Evolutionary conservation across 2,888 invertebrate species (phyloP).

Genomic region (Crioceris asparagi): DNA sequence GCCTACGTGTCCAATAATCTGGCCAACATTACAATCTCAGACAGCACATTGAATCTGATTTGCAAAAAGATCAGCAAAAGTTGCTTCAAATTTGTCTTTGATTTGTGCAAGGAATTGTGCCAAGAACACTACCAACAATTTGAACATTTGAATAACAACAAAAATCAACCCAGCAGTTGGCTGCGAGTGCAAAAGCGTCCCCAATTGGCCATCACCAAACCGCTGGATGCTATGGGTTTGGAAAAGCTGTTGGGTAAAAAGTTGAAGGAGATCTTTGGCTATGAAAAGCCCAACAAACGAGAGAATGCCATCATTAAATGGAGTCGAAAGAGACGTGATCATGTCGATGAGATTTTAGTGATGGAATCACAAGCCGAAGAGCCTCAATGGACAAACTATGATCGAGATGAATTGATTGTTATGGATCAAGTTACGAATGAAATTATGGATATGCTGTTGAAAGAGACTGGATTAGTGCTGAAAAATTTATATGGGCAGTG

Average conservation of each 20-base stretch:
- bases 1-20: conserved; percentile 33
- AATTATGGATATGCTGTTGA: conserved; percentile 44
- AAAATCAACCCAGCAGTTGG: conserved; percentile 42
- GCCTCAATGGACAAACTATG: conserved; percentile 62
- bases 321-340: conserved; percentile 54
- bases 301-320: conserved; percentile 50
- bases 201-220: conserved; percentile 36
- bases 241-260: conserved; percentile 42
- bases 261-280: conserved; percentile 43
- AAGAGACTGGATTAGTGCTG: conserved; percentile 37
- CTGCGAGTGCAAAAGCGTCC: conserved; percentile 35
- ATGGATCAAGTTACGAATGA: conserved; percentile 50
- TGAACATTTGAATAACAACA: no score
- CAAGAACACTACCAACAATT: conserved; percentile 41
- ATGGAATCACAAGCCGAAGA: conserved; percentile 62
- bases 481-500: conserved; percentile 14
- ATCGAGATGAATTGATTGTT: conserved; percentile 57
- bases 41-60: conserved; percentile 25
- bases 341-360: conserved; percentile 61
- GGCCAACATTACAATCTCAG: conserved; percentile 30
- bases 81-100: conserved; percentile 49
- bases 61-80: conserved; percentile 35
- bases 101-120: conserved; percentile 51
- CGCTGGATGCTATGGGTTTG: conserved; percentile 39
- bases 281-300: conserved; percentile 40